phyloP scores from a whole-genome alignment of 2,888 invertebrate species.

The Unio pictorum region DNA sequence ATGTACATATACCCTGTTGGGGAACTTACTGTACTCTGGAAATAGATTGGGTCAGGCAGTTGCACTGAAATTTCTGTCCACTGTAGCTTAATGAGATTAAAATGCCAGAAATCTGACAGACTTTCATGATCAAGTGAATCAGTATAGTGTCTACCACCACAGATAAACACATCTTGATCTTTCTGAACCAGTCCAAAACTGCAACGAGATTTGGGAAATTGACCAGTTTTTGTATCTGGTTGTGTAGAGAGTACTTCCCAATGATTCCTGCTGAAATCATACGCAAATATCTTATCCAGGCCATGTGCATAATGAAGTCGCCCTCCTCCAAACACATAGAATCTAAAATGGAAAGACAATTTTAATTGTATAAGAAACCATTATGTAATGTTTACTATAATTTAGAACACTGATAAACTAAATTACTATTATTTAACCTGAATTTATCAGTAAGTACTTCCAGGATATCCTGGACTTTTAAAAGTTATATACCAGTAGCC shows the following conservation, averaged over 20 bases:
- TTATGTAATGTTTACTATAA: background rate
- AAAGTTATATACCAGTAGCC: too few relatives aligned
- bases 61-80: slow-evolving; percentile 83
- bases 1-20: slow-evolving; percentile 68
- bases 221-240: slow-evolving; percentile 29
- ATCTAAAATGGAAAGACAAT: slow-evolving; percentile 22
- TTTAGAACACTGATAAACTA: background rate
- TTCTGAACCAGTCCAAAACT: slow-evolving; percentile 44
- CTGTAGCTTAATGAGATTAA: slow-evolving; percentile 81
- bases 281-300: slow-evolving; percentile 36
- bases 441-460: slow-evolving; percentile 37
- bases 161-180: slow-evolving; percentile 79
- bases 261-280: slow-evolving; percentile 29
- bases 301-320: slow-evolving; percentile 30
- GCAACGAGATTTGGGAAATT: slow-evolving; percentile 32
- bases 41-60: slow-evolving; percentile 85
- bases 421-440: slow-evolving; percentile 18
- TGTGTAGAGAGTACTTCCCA: slow-evolving; percentile 31
- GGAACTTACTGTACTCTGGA: slow-evolving; percentile 88
- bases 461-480: slow-evolving; percentile 21
- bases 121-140: slow-evolving; percentile 75
- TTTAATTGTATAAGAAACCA: background rate
- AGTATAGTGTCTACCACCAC: slow-evolving; percentile 78
- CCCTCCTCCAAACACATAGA: slow-evolving; percentile 43
- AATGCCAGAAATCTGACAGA: slow-evolving; percentile 83